Percentiles rank a stretch among this genome's conserved stretches.
Conservation (phyloP, 2,888 invertebrate genomes). For the Drosophila colorata region DNA sequence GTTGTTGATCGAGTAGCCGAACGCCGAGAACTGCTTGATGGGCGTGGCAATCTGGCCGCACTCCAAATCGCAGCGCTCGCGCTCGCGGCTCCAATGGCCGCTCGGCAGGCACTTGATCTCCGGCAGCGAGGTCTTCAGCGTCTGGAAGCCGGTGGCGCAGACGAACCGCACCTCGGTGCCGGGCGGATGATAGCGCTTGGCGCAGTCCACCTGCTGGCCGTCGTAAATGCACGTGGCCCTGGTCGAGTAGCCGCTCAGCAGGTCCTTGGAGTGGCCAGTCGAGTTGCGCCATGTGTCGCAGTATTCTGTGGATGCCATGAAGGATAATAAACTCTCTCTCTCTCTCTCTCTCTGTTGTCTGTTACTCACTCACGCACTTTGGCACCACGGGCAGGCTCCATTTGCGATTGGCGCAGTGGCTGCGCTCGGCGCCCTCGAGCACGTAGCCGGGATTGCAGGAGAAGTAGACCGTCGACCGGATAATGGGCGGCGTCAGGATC, state of each 20-base stretch:
- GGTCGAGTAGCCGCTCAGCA: conserved; percentile 64
- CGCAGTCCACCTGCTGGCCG: conserved; percentile 55
- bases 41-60: conserved; percentile 72
- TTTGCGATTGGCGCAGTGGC: conserved; percentile 50
- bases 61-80: conserved; percentile 54
- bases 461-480: conserved; percentile 46
- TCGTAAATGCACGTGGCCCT: conserved; percentile 38
- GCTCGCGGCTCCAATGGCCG: conserved; percentile 58
- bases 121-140: conserved; percentile 18
- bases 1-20: conserved; percentile 63
- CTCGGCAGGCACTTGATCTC: conserved; percentile 49
- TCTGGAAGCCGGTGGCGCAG: conserved; percentile 60
- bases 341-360: too few relatives aligned
- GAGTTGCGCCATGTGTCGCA: conserved; percentile 43
- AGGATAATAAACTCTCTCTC: too few relatives aligned
- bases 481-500: conserved; percentile 47
- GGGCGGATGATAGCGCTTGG: conserved; percentile 51
- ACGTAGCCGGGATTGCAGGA: conserved; percentile 46
- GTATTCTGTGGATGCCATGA: conserved; percentile 40
- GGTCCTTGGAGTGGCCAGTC: conserved; percentile 19
- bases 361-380: conserved; percentile 67
- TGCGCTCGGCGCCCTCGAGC: conserved; percentile 47
- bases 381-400: conserved; percentile 59
- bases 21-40: conserved; percentile 57
- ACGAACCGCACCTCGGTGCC: conserved; percentile 64